Conservation (phyloP, 2,797 vertebrate genomes). For the Pseudomugil gertrudae region DNA sequence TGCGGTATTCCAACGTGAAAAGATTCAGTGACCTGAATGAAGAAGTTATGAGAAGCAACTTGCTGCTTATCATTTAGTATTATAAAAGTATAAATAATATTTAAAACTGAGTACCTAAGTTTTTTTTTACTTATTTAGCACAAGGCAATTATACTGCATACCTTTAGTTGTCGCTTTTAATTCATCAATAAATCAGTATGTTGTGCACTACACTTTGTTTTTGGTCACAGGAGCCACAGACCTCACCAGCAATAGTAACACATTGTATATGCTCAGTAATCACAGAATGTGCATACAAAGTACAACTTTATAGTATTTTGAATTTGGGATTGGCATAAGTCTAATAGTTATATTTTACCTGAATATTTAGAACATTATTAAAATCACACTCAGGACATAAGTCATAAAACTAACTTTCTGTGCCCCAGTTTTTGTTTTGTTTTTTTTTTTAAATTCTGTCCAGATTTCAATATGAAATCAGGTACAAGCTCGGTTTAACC, state of each 20-base stretch:
- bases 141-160: neutral
- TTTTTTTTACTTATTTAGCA: neutral
- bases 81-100: constrained; percentile 1
- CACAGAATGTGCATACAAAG: neutral
- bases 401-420: neutral
- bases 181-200: neutral
- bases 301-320: neutral
- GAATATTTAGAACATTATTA: neutral
- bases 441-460: too few relatives aligned
- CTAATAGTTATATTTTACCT: neutral
- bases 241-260: neutral
- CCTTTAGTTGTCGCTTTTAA: neutral
- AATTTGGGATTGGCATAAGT: neutral
- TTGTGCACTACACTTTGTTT: too few relatives aligned
- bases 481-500: neutral
- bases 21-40: neutral
- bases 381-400: neutral
- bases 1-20: neutral
- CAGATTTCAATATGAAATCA: too few relatives aligned
- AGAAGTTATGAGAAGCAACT: constrained; percentile 10
- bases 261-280: neutral
- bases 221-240: neutral
- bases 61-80: constrained; percentile 1
- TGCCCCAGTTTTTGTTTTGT: neutral
- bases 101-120: neutral